Conservation (phyloP, 2,113 vertebrate species). For the Micromys minutus region DNA sequence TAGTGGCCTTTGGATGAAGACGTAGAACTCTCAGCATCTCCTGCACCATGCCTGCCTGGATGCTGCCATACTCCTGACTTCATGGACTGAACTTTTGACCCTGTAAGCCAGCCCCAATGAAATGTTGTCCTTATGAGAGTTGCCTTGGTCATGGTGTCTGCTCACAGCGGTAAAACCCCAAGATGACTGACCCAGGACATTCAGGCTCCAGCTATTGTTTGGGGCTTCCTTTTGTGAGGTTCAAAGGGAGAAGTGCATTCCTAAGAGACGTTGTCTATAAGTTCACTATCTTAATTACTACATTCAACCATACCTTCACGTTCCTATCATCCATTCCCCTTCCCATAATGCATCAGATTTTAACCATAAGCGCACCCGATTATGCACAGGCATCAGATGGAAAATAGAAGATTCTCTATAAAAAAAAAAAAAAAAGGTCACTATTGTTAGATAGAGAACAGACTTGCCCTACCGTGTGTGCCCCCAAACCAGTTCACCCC, state of each 20-base stretch:
- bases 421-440: too few species aligned
- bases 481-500: background rate
- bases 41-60: too few species aligned
- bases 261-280: background rate
- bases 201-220: background rate
- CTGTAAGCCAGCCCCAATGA: too few species aligned
- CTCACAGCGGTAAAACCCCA: too few species aligned
- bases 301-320: background rate
- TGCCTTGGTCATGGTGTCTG: too few species aligned
- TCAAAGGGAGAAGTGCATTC: background rate
- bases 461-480: background rate
- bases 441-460: too few species aligned
- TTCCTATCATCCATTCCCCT: background rate
- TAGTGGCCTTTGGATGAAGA: too few species aligned
- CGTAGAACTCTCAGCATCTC: too few species aligned
- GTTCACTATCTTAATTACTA: background rate
- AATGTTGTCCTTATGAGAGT: too few species aligned
- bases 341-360: background rate
- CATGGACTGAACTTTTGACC: too few species aligned
- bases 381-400: background rate
- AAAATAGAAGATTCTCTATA: background rate
- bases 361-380: background rate
- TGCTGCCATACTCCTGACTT: too few species aligned
- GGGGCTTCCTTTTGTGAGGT: background rate
- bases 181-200: background rate